A percentile compares a stretch with the other conserved stretches of the same genome.
These are phyloP conservation scores for Parotocinclus haroldoi DNA, from an alignment of 2,797 vertebrate species.

Conservation along the genomic window DNA sequence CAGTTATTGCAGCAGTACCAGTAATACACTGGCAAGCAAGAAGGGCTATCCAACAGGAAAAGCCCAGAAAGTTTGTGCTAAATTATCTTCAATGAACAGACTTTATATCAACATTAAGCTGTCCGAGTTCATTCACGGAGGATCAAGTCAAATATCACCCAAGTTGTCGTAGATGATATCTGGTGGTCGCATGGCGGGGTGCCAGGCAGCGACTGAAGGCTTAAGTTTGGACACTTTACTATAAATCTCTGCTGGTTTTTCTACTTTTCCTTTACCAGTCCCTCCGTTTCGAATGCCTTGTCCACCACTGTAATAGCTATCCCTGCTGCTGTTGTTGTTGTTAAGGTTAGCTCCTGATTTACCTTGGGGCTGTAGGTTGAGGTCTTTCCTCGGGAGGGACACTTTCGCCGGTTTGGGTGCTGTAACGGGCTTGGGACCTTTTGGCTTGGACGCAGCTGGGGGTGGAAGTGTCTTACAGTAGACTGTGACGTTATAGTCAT, in stretches of 20 bases:
- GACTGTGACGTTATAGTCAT: slow-evolving; percentile 66
- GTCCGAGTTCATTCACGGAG: not conserved
- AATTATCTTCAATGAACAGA: not conserved
- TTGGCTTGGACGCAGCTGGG: slow-evolving; percentile 43
- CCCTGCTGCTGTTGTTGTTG: slow-evolving; percentile 69
- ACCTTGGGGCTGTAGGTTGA: slow-evolving; percentile 47
- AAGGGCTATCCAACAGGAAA: slow-evolving; percentile 9
- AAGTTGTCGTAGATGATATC: slow-evolving; percentile 78
- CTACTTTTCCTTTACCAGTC: slow-evolving; percentile 47
- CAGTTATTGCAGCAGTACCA: slow-evolving; percentile 25
- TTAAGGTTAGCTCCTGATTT: slow-evolving; percentile 65
- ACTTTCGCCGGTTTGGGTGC: slow-evolving; percentile 79
- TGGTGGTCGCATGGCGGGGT: slow-evolving; percentile 54
- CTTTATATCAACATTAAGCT: slow-evolving; percentile 1
- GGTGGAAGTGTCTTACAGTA: slow-evolving; percentile 48
- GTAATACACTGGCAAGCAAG: slow-evolving; percentile 17
- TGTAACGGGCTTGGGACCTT: slow-evolving; percentile 74
- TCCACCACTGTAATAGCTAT: slow-evolving; percentile 42
- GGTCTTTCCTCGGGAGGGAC: slow-evolving; percentile 57
- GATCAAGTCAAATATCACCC: slow-evolving; percentile 59
- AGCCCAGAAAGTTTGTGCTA: slow-evolving; percentile 4
- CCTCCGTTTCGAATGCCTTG: slow-evolving; percentile 20
- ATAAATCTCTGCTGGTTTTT: slow-evolving; percentile 74
- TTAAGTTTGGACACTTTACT: slow-evolving; percentile 76
- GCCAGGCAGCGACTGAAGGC: slow-evolving; percentile 50